Conservation (phyloP, 2,888 invertebrate genomes). For the Plemyria rubiginata region DNA sequence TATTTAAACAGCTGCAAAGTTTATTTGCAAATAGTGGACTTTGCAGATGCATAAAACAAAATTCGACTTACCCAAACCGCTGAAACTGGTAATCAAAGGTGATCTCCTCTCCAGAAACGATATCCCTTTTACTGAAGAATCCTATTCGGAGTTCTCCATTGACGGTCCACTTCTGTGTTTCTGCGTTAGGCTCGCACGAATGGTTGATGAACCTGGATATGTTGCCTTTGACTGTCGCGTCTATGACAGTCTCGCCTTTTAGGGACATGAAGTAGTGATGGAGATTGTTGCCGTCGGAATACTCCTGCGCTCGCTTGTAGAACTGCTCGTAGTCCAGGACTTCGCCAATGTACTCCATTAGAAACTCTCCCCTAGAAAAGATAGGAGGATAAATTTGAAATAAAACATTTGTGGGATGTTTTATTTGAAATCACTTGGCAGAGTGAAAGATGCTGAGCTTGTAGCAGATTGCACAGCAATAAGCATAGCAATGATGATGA, state of each 20-base stretch:
- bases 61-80: constrained; percentile 91
- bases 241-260: constrained; percentile 93
- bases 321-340: constrained; percentile 96
- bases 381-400: background rate
- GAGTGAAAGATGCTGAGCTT: background rate
- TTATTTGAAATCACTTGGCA: background rate
- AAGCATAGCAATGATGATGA: background rate
- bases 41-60: constrained; percentile 12
- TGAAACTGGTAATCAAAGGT: constrained; percentile 99
- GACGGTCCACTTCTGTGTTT: constrained; percentile 99
- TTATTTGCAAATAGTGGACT: background rate
- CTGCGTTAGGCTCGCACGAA: constrained; percentile 99
- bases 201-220: constrained; percentile 99
- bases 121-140: constrained; percentile 95
- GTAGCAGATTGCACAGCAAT: background rate
- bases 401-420: background rate
- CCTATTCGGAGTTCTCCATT: constrained; percentile 97
- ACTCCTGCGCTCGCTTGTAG: constrained; percentile 93
- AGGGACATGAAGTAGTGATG: constrained; percentile 99
- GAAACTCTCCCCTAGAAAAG: constrained; percentile 92
- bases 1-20: background rate
- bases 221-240: constrained; percentile 98
- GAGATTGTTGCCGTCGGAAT: constrained; percentile 94
- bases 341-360: constrained; percentile 99
- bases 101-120: constrained; percentile 95